Evolutionary conservation across 1,140 invertebrate genomes (phyloP).

Genomic region (Drosophila miranda): DNA sequence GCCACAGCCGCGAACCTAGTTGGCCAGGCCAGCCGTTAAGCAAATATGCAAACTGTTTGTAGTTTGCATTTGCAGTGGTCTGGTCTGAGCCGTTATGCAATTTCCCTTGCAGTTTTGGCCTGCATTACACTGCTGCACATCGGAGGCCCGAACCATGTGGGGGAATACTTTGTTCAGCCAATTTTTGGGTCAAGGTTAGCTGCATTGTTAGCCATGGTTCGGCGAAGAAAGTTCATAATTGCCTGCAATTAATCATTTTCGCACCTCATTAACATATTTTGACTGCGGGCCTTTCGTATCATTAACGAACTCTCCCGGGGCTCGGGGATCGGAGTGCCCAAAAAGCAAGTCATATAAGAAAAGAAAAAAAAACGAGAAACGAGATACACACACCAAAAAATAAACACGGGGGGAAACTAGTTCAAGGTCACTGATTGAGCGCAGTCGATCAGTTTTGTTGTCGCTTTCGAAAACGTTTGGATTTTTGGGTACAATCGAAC

Average conservation of each 20-base stretch:
- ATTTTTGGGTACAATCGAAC: slow-evolving; percentile 13
- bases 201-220: slow-evolving; percentile 37
- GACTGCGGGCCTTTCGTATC: slow-evolving; percentile 41
- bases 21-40: slow-evolving; percentile 38
- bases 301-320: slow-evolving; percentile 26
- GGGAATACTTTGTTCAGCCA: slow-evolving; percentile 8
- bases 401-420: slow-evolving; percentile 57
- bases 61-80: slow-evolving; percentile 37
- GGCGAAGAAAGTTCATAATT: slow-evolving; percentile 63
- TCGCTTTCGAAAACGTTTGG: slow-evolving; percentile 43
- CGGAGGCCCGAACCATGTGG: background rate
- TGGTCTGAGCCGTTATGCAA: slow-evolving; percentile 57
- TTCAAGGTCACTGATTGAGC: slow-evolving; percentile 76
- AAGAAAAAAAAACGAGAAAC: slow-evolving; percentile 35
- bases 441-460: slow-evolving; percentile 41
- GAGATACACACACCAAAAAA: slow-evolving; percentile 39
- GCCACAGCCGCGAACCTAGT: slow-evolving; percentile 17
- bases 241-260: slow-evolving; percentile 56
- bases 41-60: slow-evolving; percentile 45
- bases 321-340: background rate
- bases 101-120: slow-evolving; percentile 37
- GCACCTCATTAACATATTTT: slow-evolving; percentile 46
- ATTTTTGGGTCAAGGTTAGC: slow-evolving; percentile 76
- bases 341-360: slow-evolving; percentile 36
- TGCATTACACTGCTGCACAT: slow-evolving; percentile 4